phyloP scores from a whole-genome alignment of 2,113 vertebrate genomes.

The Pogonocichla stellata region DNA sequence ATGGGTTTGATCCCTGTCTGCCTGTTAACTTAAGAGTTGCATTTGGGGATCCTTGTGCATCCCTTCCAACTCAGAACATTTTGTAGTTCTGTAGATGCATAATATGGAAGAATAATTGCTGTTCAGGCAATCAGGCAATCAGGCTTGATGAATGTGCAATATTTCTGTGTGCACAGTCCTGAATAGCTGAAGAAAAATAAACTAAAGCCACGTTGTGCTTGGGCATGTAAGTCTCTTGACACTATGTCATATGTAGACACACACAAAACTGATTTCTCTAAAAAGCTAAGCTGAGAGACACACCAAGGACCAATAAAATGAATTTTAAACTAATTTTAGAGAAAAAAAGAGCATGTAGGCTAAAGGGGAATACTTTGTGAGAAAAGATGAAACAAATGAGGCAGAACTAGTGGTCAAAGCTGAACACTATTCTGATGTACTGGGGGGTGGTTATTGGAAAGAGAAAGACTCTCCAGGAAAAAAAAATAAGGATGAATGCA shows the following conservation, averaged over 20 bases:
- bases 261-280: not conserved
- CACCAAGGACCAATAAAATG: not conserved
- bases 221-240: not conserved
- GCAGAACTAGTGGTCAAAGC: not conserved
- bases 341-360: not conserved
- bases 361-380: not conserved
- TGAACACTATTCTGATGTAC: not conserved
- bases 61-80: not conserved
- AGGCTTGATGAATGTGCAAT: not conserved
- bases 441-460: not conserved
- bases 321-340: not conserved
- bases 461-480: not conserved
- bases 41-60: not conserved
- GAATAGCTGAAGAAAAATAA: conserved; percentile 36
- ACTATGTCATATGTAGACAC: not conserved
- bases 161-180: conserved; percentile 33
- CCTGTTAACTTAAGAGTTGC: not conserved
- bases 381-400: not conserved
- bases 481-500: not conserved
- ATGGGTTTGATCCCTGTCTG: not conserved
- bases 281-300: conserved; percentile 9
- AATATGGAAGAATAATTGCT: not conserved
- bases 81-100: not conserved
- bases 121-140: not conserved
- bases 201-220: conserved; percentile 31